Evolutionary conservation across 1,140 invertebrate genomes (phyloP).

Genomic region (Hermetia illucens): DNA sequence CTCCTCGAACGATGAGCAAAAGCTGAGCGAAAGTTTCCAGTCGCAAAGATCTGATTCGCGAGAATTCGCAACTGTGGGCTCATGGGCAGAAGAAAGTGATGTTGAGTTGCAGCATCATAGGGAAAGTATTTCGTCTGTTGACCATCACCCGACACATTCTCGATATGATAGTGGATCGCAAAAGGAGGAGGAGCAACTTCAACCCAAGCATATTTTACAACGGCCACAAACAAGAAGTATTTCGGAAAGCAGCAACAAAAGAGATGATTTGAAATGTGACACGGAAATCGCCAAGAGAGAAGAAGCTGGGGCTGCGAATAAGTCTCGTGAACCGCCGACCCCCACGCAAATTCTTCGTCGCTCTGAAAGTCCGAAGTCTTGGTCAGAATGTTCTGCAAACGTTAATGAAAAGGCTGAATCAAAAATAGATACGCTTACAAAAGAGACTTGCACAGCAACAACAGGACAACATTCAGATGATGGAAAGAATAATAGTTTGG

Average conservation of each 20-base stretch:
- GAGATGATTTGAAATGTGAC: background rate
- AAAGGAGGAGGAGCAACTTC: constrained; percentile 26
- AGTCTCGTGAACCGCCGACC: constrained; percentile 6
- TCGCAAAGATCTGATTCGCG: background rate
- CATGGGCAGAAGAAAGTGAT: constrained; percentile 29
- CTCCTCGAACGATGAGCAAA: constrained; percentile 20
- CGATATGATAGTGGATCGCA: too few species aligned
- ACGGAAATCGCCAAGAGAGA: background rate
- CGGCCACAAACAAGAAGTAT: constrained; percentile 8
- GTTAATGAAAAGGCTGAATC: background rate
- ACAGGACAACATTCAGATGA: constrained; percentile 1
- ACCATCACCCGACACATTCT: too few species aligned
- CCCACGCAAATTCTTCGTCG: constrained; percentile 23
- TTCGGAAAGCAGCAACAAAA: background rate
- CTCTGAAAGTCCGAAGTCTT: constrained; percentile 5
- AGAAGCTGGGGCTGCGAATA: background rate
- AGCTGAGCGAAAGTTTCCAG: constrained; percentile 1
- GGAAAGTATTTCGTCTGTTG: too few species aligned
- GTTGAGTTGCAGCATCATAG: constrained; percentile 22
- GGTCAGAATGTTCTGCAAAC: background rate
- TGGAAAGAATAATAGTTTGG: too few species aligned
- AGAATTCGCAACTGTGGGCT: constrained; percentile 10
- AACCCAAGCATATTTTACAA: constrained; percentile 25
- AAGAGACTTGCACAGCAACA: constrained; percentile 8
- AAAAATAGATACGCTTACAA: constrained; percentile 2